phyloP scores from a whole-genome alignment of 1,140 invertebrate genomes.

The Anoplophora glabripennis region DNA sequence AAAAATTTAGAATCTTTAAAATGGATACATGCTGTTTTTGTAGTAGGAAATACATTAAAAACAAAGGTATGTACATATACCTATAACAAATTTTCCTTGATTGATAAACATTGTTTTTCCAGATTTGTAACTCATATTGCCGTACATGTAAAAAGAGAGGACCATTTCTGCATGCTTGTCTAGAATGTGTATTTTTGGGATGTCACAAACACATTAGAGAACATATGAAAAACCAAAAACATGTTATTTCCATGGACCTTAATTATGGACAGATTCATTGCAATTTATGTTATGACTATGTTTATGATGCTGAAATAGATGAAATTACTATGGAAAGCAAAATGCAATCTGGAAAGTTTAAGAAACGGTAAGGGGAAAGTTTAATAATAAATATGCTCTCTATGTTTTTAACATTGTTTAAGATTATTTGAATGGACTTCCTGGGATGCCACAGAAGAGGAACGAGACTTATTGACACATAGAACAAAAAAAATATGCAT shows the following conservation, averaged over 20 bases:
- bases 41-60: constrained; percentile 67
- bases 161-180: constrained; percentile 80
- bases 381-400: too few species aligned
- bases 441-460: constrained; percentile 77
- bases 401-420: too few species aligned
- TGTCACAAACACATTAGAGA: constrained; percentile 87
- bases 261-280: constrained; percentile 90
- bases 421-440: constrained; percentile 47
- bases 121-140: constrained; percentile 75
- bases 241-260: constrained; percentile 82
- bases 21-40: constrained; percentile 72
- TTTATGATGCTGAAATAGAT: constrained; percentile 55
- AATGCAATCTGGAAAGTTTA: constrained; percentile 41
- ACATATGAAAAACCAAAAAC: constrained; percentile 76
- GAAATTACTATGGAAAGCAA: constrained; percentile 50
- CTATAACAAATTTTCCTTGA: not conserved
- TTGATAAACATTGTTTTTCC: constrained; percentile 33
- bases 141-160: constrained; percentile 72
- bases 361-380: constrained; percentile 31
- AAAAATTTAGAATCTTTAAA: constrained; percentile 57
- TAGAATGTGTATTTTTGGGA: constrained; percentile 89
- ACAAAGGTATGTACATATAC: constrained; percentile 49
- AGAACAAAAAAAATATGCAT: constrained; percentile 74
- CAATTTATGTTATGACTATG: constrained; percentile 86
- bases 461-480: constrained; percentile 66